These are phyloP conservation scores for Tursiops truncatus DNA, from an alignment of 2,113 vertebrate species.

Conservation along the genomic window DNA sequence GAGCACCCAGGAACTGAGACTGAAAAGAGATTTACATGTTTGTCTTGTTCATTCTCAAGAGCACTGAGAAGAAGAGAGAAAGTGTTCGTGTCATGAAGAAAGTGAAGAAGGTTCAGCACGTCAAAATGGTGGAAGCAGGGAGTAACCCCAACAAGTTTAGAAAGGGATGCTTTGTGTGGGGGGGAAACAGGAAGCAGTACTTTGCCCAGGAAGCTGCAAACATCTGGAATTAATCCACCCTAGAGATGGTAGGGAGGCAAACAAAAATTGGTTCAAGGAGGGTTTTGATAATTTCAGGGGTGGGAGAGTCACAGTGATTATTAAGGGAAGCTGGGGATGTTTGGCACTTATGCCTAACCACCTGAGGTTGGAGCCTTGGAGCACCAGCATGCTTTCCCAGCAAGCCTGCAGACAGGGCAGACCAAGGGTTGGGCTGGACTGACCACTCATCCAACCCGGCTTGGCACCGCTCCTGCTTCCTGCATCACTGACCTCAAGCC, in stretches of 20 bases:
- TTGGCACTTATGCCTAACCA: neutral
- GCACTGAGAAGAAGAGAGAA: neutral
- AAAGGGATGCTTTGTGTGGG: neutral
- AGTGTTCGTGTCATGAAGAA: no score
- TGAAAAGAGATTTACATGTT: neutral
- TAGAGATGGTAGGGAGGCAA: neutral
- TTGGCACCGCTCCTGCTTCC: neutral
- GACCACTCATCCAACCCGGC: neutral
- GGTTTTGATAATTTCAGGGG: conserved; percentile 30
- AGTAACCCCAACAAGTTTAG: no score
- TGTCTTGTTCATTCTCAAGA: neutral
- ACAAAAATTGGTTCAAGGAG: conserved; percentile 11
- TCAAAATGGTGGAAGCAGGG: neutral
- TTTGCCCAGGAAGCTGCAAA: conserved; percentile 11
- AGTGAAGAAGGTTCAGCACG: neutral
- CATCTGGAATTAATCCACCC: conserved; percentile 53
- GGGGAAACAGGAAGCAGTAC: neutral
- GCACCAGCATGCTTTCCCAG: neutral
- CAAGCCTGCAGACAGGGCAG: neutral
- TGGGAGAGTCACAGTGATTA: neutral
- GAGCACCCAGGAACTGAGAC: neutral
- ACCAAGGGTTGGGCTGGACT: neutral
- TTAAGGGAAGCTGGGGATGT: conserved; percentile 30
- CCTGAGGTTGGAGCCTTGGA: conserved; percentile 17
- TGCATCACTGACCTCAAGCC: neutral